Evolutionary conservation across 2,113 vertebrate genomes (phyloP), one percentile per base, ranked within the genome.

Genomic region (Hemichromis elongatus): DNA sequence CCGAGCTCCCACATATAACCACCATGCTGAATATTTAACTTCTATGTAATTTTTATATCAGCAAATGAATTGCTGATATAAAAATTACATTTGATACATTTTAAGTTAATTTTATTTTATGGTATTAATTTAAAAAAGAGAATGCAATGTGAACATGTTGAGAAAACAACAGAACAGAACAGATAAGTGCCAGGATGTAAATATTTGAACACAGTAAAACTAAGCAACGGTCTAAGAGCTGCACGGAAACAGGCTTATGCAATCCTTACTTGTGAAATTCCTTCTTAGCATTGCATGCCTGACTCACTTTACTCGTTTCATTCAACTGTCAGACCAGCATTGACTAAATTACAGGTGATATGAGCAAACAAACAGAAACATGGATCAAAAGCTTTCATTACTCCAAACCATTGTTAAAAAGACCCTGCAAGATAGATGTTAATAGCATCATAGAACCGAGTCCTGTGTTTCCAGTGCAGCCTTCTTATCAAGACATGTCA

Each of bases 401-500:
- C 28, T 47, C 66, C 42, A 61, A 9, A 26, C n/a, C 26, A 11
- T 59, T 50, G 47, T 8, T 66, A 61, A 61, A 68, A 66, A 57
- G 19, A 66, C 56, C 4, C 6, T 42, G 66, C 7, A 79, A 52
- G 68, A 78, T 16, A 80, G 50, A 88, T 50, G 73, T 55, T 85
- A 81, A 26, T 30, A n/a, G 56, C 53, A 52, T 68, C 45, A 89
- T 82, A 75, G 79, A 78, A 59, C 9, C 6, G 7, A 45, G 83
- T 81, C 54, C 37, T 55, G 75, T 55, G 63, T 86, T 88, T 55
- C 37, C 84, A 92, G 84, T 81, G 84, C 57, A 79, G 82, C 33
- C 87, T 89, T 91, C 92, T 92, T 89, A 90, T 94, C 88, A 92
- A 24, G 79, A 90, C 68, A 80, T 88, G 87, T 94, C 92, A 81